Percentiles rank a stretch among this genome's conserved stretches.
Conservation (phyloP, 2,113 vertebrate genomes). For the Okapia johnstoni region DNA sequence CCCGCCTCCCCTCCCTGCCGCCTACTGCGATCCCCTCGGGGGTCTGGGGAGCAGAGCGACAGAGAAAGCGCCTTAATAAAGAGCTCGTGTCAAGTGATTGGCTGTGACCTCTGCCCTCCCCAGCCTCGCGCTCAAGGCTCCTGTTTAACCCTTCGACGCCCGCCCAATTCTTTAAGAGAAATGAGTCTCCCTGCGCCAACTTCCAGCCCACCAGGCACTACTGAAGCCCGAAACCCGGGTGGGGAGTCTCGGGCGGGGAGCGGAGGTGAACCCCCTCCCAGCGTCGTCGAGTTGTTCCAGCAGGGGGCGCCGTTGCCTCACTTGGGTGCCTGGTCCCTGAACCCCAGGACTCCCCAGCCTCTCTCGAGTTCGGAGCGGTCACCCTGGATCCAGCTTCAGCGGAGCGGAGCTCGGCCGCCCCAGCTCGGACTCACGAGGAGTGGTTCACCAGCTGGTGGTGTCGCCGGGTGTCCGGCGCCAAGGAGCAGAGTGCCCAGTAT, state of each 20-base stretch:
- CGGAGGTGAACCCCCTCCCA: neutral
- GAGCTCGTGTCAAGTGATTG: constrained; percentile 29
- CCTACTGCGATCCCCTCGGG: neutral
- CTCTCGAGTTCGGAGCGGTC: neutral
- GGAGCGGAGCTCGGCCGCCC: neutral
- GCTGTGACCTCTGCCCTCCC: constrained; percentile 62
- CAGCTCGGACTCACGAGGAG: neutral
- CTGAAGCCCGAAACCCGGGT: neutral
- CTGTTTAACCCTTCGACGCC: constrained; percentile 55
- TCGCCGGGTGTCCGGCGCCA: neutral
- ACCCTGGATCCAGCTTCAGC: neutral
- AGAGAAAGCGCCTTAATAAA: constrained; percentile 5
- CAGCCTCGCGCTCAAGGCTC: neutral
- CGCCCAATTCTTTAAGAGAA: neutral
- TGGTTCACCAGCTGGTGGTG: neutral
- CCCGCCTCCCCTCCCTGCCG: neutral
- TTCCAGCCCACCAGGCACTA: neutral
- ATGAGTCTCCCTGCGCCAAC: neutral
- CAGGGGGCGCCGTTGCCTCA: constrained; percentile 26
- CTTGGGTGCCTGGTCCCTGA: neutral
- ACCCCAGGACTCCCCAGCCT: neutral
- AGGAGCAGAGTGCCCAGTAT: neutral
- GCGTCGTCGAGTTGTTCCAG: neutral
- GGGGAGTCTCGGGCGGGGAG: no score
- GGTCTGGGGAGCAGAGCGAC: neutral